A percentile compares a stretch with the other conserved stretches of the same genome.
These are phyloP conservation scores for Drosophila grimshawi DNA, from an alignment of 1,140 invertebrate species.

Conservation along the genomic window DNA sequence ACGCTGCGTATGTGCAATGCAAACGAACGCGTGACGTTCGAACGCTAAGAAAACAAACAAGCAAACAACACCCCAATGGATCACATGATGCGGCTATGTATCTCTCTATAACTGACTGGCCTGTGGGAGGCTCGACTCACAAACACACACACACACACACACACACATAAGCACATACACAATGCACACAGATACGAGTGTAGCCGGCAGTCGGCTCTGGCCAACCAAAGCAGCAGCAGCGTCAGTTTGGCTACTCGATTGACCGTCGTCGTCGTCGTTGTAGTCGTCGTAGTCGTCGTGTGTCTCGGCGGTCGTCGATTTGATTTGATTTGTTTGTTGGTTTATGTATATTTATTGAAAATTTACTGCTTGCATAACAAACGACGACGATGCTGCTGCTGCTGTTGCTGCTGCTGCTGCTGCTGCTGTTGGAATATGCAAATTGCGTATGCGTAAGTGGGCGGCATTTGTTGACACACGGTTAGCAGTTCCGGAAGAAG, in stretches of 20 bases:
- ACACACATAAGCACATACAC: background rate
- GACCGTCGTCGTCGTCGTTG: slow-evolving; percentile 37
- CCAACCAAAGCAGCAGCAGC: slow-evolving; percentile 14
- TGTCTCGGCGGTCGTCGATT: slow-evolving; percentile 32
- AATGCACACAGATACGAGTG: background rate
- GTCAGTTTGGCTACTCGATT: slow-evolving; percentile 46
- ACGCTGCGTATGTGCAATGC: slow-evolving; percentile 68
- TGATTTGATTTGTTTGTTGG: slow-evolving; percentile 76
- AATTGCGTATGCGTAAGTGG: slow-evolving; percentile 68
- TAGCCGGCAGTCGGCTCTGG: slow-evolving; percentile 17
- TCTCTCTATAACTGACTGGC: background rate
- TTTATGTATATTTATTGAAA: slow-evolving; percentile 82
- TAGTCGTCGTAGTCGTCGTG: slow-evolving; percentile 15
- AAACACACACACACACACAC: slow-evolving; percentile 2
- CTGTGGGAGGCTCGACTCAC: slow-evolving; percentile 47
- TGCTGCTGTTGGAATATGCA: slow-evolving; percentile 55
- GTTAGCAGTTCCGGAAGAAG: background rate
- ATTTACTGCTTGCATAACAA: slow-evolving; percentile 82
- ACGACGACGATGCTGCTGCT: slow-evolving; percentile 43
- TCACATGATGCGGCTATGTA: slow-evolving; percentile 34
- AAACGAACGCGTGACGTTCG: slow-evolving; percentile 60
- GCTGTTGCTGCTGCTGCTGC: slow-evolving; percentile 24
- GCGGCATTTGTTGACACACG: slow-evolving; percentile 28
- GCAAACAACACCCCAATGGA: slow-evolving; percentile 11
- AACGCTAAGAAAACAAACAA: slow-evolving; percentile 63